Base-by-base conservation (phyloP, 2,888 invertebrate genomes). In the Erannis defoliaria region DNA sequence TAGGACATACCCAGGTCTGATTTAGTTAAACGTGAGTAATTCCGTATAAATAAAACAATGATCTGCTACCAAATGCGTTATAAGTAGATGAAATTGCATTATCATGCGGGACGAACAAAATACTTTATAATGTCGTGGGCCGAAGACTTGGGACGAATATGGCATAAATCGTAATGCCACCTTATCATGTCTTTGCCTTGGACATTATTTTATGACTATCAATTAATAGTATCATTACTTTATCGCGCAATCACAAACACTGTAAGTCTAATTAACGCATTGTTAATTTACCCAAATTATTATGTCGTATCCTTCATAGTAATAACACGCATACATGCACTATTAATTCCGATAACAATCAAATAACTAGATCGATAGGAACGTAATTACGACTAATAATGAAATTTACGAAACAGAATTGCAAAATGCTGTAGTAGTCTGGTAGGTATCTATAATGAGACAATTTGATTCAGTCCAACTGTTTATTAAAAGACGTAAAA, bases 331-430 rank as follows among this genome's bases (percentile, higher is more conserved):
- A 19, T 37, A 46, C 46, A 43, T 54, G 55, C 38, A 61, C 55
- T 59, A 64, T 60, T 67, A 64, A 56, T 21, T 40, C 46, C 70
- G 84, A 85, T 84, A 80, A 74, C 74, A 72, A 84, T 83, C 84
- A 72, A 81, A 75, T 75, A 74, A 81, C 67, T 75, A 67, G 71
- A 80, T 70, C 74, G 76, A 77, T 78, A 77, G 75, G 62, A 73
- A 62, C 65, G 74, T 82, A 85, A 85, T 85, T 86, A 83, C 67
- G 45, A 66, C 62, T 23, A 62, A 74, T 80, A 84, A 82, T 81
- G 73, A 76, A 71, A 71, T 77, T 82, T 82, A 71, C 77, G 79
- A 81, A 81, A 83, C 65, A 16, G 21, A 35, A 57, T 68, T 68
- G 60, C 55, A 37, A 23, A 56, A 50, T 9, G 5, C 37, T 43